Conservation (phyloP, 2,113 vertebrate genomes). For the human (Homo sapiens) region DNA sequence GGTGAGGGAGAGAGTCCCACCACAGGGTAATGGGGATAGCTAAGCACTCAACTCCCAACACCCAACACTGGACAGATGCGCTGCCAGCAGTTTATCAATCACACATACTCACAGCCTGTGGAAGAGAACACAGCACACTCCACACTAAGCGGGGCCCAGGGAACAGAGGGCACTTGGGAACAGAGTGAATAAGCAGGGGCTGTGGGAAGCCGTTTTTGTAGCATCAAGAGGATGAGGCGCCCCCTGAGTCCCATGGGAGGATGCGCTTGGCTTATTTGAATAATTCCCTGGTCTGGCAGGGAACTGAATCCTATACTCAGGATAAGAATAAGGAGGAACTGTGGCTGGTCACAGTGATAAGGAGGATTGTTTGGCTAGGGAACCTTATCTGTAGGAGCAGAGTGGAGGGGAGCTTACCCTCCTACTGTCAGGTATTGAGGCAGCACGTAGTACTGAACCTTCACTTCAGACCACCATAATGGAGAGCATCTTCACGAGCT, state of each 20-base stretch:
- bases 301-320: not conserved
- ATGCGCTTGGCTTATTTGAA: not conserved
- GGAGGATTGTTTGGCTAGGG: not conserved
- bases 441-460: not conserved
- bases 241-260: not conserved
- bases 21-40: no score
- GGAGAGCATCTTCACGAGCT: not conserved
- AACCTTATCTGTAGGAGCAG: not conserved
- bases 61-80: not conserved
- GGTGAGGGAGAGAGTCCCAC: not conserved
- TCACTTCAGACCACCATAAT: no score
- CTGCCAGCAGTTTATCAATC: not conserved
- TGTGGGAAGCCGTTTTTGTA: not conserved
- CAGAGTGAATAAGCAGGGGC: not conserved
- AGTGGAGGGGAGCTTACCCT: not conserved
- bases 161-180: no score
- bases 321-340: not conserved
- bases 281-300: not conserved
- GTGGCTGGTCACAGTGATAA: not conserved
- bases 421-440: not conserved
- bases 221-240: not conserved
- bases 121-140: not conserved
- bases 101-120: not conserved
- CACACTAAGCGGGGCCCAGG: rapidly evolving
- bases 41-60: not conserved